These are phyloP conservation scores for Danaus chrysippus DNA, from an alignment of 2,888 invertebrate species.

Conservation along the genomic window DNA sequence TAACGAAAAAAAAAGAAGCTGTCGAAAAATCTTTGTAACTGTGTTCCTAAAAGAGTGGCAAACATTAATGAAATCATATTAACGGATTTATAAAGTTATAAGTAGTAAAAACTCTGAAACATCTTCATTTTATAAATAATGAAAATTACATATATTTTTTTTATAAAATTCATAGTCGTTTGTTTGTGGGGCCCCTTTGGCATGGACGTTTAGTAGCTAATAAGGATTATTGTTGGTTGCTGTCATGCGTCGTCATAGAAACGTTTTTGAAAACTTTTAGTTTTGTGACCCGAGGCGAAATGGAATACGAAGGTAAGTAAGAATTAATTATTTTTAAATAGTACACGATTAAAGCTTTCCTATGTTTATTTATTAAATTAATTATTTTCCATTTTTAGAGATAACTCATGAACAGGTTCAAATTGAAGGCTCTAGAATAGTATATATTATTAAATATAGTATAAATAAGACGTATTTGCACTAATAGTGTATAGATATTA, in stretches of 20 bases:
- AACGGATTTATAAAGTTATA: too few species aligned
- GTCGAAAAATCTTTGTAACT: too few species aligned
- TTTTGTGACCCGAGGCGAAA: conserved; percentile 70
- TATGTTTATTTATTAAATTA: neutral
- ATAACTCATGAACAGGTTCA: conserved; percentile 37
- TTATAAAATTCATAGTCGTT: neutral
- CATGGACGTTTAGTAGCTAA: conserved; percentile 38
- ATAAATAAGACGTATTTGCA: neutral
- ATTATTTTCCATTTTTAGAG: conserved; percentile 3
- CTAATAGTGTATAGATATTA: neutral
- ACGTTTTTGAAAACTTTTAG: conserved; percentile 70
- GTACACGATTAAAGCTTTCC: conserved; percentile 23
- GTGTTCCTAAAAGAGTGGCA: too few species aligned
- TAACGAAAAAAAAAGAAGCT: too few species aligned
- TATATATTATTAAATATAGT: neutral
- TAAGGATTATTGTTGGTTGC: conserved; percentile 54
- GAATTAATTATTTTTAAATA: conserved; percentile 26
- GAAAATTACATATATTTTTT: too few species aligned
- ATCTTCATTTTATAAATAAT: too few species aligned
- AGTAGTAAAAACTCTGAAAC: too few species aligned
- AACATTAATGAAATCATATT: too few species aligned
- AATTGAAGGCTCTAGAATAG: conserved; percentile 36
- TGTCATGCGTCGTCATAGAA: conserved; percentile 79
- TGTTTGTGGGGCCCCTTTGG: conserved; percentile 7
- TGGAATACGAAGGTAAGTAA: conserved; percentile 72